Evolutionary conservation across 2,113 vertebrate genomes (phyloP).

Genomic region (Albula goreensis): DNA sequence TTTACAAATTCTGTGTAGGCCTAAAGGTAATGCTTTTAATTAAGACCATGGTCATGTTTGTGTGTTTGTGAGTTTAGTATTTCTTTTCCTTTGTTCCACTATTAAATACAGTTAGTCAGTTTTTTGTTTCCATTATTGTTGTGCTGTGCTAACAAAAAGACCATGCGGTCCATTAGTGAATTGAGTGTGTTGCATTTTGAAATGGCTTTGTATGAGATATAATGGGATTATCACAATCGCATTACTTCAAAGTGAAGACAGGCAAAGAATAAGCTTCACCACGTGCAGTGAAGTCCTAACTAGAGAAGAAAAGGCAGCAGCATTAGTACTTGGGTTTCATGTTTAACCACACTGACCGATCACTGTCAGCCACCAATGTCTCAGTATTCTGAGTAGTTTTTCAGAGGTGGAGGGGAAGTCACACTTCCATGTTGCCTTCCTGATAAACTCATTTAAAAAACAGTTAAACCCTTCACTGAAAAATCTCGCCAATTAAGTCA

Average conservation of each 20-base stretch:
- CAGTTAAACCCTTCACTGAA: constrained; percentile 15
- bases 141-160: neutral
- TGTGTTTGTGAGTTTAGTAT: neutral
- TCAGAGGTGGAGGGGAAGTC: neutral
- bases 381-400: neutral
- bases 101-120: neutral
- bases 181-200: neutral
- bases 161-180: neutral
- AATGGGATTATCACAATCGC: constrained; percentile 6
- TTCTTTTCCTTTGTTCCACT: no score
- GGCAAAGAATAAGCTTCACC: neutral
- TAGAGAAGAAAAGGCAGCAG: neutral
- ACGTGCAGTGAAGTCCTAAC: neutral
- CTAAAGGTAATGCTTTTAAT: neutral
- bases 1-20: neutral
- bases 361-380: neutral
- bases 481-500: neutral
- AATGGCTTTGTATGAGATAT: neutral
- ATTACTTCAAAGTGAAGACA: neutral
- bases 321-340: neutral
- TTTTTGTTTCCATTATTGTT: neutral
- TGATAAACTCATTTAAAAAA: constrained; percentile 27
- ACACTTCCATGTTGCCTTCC: constrained; percentile 12
- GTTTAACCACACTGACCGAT: neutral
- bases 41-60: neutral